Evolutionary conservation across 2,113 vertebrate species (phyloP).

Genomic region (Chlamydotis undulata): DNA sequence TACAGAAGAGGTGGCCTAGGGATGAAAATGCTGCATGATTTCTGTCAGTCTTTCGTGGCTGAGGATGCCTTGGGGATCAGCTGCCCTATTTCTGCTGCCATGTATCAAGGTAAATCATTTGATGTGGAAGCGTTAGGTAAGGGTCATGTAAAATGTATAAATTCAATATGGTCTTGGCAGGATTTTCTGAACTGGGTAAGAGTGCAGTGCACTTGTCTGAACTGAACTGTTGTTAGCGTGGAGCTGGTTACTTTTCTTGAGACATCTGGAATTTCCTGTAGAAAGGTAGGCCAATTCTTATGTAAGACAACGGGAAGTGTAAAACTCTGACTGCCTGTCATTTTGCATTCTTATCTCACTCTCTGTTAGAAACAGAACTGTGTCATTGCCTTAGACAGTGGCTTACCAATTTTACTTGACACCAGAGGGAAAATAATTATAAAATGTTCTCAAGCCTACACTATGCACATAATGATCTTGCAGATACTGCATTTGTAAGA

Average conservation of each 20-base stretch:
- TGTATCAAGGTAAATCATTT: conserved; percentile 83
- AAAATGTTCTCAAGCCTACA: neutral
- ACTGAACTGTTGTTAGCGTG: neutral
- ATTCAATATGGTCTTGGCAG: neutral
- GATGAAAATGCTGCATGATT: conserved; percentile 86
- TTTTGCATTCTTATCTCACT: neutral
- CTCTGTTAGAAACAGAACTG: neutral
- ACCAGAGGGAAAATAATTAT: neutral
- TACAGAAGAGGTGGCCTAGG: conserved; percentile 83
- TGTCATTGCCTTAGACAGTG: neutral
- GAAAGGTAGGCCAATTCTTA: conserved; percentile 8
- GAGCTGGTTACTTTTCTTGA: neutral
- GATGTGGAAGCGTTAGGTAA: neutral
- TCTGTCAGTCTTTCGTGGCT: conserved; percentile 80
- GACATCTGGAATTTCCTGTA: neutral
- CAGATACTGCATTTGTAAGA: neutral
- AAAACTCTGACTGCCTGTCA: neutral
- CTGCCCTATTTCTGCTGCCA: conserved; percentile 83
- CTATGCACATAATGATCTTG: neutral
- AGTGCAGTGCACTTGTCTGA: conserved; percentile 22
- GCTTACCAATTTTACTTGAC: conserved; percentile 3
- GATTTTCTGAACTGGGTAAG: neutral
- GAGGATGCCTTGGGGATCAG: conserved; percentile 89
- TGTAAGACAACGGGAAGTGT: neutral
- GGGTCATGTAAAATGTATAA: neutral